Evolutionary conservation across 2,888 invertebrate species (phyloP), one percentile per base, ranked within the genome.

Genomic region (Andrena trimmerana): DNA sequence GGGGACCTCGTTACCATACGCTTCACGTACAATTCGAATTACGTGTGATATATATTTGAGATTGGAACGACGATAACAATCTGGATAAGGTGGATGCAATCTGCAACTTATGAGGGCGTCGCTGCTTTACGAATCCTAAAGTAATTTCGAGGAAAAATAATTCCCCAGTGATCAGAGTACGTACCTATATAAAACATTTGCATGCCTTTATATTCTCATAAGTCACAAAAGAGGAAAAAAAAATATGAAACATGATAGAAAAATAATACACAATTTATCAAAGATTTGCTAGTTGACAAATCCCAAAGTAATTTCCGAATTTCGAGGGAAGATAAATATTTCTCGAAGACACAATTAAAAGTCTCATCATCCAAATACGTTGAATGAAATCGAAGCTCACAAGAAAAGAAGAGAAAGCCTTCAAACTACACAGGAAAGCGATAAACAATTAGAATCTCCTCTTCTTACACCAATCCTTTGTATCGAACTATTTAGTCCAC

Each of bases 31-130:
- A 42, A 42, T 65, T 72, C 48, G n/a, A 57, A 33, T 10, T 48
- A 33, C 48, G 65, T 54, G 57, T 57, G 71, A 76, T 52, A 31
- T 73, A 73, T 59, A 27, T 60, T 72, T n/a, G 33, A n/a, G 50
- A 66, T 77, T 59, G 48, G 59, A 36, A 16, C 50, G 36, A 60
- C 31, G 29, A 72, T 48, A 29, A 50, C 52, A 29, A 36, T 29
- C 65, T 52, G 10, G 60, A 27, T 16, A 33, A 57, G 50, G 10
- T 60, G 16, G 33, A 24, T 36, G 54, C 54, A 54, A 62, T 52
- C 62, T 33, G 7, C 16, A 24, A 54, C 54, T 76, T 52, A 42
- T 62, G 52, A 29, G 4, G 20, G 24, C 31, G 42, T 20, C 16
- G 29, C 24, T 16, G 7, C 31, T 24, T 13, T 10, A 13, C 16